phyloP scores from a whole-genome alignment of 2,888 invertebrate genomes.

The Eumacrocentrus americanus region DNA sequence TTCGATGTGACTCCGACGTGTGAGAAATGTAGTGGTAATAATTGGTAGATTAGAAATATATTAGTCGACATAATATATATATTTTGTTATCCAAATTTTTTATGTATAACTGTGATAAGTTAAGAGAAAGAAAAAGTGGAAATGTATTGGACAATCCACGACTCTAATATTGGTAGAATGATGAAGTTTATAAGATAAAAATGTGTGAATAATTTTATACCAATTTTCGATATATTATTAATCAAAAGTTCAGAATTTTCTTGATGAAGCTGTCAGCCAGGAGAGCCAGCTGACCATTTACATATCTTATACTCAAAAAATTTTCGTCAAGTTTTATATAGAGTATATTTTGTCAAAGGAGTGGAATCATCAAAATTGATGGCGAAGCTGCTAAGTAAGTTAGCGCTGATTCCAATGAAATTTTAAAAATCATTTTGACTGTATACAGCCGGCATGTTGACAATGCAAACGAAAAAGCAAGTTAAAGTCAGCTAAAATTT shows the following conservation, averaged over 20 bases:
- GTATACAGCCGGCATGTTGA: constrained; percentile 16
- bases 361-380: background rate
- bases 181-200: background rate
- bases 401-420: constrained; percentile 11
- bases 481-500: background rate
- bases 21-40: background rate
- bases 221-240: no score
- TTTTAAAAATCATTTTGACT: constrained; percentile 2
- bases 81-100: background rate
- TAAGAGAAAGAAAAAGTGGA: background rate
- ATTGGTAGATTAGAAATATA: background rate
- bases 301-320: background rate
- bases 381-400: constrained; percentile 24
- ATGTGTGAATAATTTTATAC: background rate
- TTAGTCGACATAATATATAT: background rate
- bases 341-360: background rate
- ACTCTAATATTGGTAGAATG: background rate
- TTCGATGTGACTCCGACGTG: background rate
- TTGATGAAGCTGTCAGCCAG: background rate
- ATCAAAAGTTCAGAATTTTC: background rate
- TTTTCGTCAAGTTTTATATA: no score
- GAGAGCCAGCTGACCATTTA: no score
- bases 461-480: background rate
- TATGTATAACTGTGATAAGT: background rate
- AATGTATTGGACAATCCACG: no score